phyloP scores from a whole-genome alignment of 2,888 invertebrate genomes.

The Spilosoma lubricipeda region DNA sequence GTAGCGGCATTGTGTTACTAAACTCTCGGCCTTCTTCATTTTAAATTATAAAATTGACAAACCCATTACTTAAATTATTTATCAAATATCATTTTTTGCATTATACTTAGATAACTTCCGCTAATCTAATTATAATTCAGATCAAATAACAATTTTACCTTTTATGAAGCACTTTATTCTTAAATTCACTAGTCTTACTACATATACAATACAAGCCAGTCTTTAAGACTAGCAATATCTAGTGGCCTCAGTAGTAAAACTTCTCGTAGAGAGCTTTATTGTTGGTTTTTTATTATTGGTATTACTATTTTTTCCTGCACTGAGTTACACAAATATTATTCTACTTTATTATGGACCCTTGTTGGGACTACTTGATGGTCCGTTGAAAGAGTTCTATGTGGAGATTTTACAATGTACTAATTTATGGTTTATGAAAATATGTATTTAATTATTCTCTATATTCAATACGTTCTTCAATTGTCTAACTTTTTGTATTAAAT shows the following conservation, averaged over 20 bases:
- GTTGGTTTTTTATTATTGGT: background rate
- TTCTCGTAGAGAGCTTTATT: background rate
- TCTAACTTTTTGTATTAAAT: conserved; percentile 45
- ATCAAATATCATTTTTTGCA: background rate
- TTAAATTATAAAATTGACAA: background rate
- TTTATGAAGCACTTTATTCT: background rate
- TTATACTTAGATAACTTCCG: background rate
- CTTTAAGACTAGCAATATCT: background rate
- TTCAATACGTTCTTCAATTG: conserved; percentile 14
- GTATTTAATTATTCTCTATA: conserved; percentile 6
- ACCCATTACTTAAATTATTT: background rate
- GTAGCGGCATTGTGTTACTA: background rate
- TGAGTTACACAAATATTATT: background rate
- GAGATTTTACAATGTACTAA: background rate
- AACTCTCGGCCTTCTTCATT: background rate
- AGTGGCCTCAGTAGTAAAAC: background rate
- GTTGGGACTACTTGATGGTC: background rate
- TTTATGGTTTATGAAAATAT: background rate
- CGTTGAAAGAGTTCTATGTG: background rate
- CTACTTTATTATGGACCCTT: background rate
- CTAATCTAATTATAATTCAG: background rate
- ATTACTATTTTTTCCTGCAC: background rate
- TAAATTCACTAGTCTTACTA: background rate
- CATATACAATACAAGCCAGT: too few species aligned
- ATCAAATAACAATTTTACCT: background rate